phyloP scores from a whole-genome alignment of 2,888 invertebrate species.

The Epicampocera succincta region DNA sequence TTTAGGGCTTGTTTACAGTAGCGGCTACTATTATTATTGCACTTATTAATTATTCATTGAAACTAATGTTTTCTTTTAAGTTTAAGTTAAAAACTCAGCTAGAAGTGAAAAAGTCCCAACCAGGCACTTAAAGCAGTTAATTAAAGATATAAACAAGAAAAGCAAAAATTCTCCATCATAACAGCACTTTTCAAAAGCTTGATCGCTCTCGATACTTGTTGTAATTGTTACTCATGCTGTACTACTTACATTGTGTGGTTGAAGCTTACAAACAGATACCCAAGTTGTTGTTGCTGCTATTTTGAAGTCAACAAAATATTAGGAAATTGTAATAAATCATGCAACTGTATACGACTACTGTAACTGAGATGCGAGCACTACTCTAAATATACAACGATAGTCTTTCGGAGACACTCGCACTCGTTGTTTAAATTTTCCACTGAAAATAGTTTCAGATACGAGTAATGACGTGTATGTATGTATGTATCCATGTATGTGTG shows the following conservation, averaged over 20 bases:
- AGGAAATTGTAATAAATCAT: constrained; percentile 62
- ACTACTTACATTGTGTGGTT: constrained; percentile 47
- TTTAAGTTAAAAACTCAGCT: constrained; percentile 50
- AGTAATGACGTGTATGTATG: too few relatives aligned
- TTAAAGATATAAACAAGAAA: background rate
- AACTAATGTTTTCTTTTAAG: constrained; percentile 40
- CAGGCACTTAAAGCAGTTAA: background rate
- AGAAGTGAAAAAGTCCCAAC: background rate
- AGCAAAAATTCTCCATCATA: background rate
- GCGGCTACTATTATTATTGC: constrained; percentile 1
- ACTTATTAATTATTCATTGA: constrained; percentile 55
- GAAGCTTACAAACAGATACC: background rate
- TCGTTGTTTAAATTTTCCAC: constrained; percentile 22
- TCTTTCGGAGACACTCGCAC: constrained; percentile 14
- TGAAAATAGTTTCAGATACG: too few relatives aligned
- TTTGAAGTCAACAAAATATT: constrained; percentile 54
- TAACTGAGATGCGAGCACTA: constrained; percentile 28
- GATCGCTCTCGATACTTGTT: too few relatives aligned
- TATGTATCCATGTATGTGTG: too few relatives aligned
- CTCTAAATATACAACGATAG: background rate
- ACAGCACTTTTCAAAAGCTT: background rate
- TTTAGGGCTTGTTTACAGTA: constrained; percentile 8
- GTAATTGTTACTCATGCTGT: constrained; percentile 34
- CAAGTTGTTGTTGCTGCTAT: constrained; percentile 50
- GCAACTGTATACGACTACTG: constrained; percentile 25